Base-by-base conservation (phyloP, 2,888 invertebrate genomes). In the Eulithis prunata region DNA sequence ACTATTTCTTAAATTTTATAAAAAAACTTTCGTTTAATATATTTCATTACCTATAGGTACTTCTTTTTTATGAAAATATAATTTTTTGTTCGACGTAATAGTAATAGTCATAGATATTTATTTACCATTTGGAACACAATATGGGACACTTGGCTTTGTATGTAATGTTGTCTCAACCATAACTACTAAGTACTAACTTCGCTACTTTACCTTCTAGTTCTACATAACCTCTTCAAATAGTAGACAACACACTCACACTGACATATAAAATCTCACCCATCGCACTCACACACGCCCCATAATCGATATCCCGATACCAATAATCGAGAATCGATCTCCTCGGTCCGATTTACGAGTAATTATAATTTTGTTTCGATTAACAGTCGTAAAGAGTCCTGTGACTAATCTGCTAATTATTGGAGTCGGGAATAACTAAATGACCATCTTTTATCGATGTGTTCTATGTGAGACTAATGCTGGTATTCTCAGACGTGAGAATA, bases 391-490 rank as follows among this genome's bases (percentile, higher is more conserved):
- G 78, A 78, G 77, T 76, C 77, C 86, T 91, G 91, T 91, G 89
- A 88, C 91, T 82, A 91, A 91, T 91, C 83, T 78, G 74, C 81
- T 89, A 87, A 91, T 90, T 90, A 89, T 83, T 81, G 75, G 72
- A 77, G 78, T 70, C 64, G 68, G 70, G 64, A 67, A 66, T 64
- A 64, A 64, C 57, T 53, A 47, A 72, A 69, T 71, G 70, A 64
- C 66, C 56, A 38, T 12, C 21, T 32, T 61, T 64, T 64, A 67
- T 61, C 6, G 67, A 21, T 60, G 55, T 55, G 41, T n/a, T 60
- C 55, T 64, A 59, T 45, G 43, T 5, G 36, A 57, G 47, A 57
- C 47, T 21, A 10, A 46, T n/a, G 7, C n/a, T 13, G 46, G 13
- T 49, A 49, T 21, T 47, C 47, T 47, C 3, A 21, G 47, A 2